A percentile compares a stretch with the other conserved stretches of the same genome.
phyloP scores from a whole-genome alignment of 2,113 vertebrate species.

The Candoia aspera region DNA sequence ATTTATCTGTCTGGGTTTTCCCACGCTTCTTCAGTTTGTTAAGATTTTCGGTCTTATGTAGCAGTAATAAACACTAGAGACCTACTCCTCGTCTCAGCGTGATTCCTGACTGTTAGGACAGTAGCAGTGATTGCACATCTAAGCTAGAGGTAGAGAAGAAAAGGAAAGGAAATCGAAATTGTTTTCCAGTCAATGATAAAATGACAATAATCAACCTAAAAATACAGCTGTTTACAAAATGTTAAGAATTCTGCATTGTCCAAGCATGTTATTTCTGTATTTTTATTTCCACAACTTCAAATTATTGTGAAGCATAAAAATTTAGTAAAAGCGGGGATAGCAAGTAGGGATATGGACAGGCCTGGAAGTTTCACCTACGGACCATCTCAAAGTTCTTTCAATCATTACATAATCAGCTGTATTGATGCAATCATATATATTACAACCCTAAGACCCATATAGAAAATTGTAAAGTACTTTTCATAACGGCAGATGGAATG shows the following conservation, averaged over 20 bases:
- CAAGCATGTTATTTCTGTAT: neutral
- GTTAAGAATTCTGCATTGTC: neutral
- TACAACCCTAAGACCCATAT: neutral
- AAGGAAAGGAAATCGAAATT: neutral
- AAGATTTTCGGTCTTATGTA: no score
- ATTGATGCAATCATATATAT: neutral
- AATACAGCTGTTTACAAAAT: neutral
- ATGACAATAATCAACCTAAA: neutral
- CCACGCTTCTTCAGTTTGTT: no score
- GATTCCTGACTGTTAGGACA: no score
- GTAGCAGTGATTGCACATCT: conserved; percentile 54
- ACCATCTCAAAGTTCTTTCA: neutral
- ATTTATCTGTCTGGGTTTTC: no score
- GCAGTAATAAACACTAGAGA: no score
- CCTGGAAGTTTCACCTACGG: neutral
- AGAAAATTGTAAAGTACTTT: neutral
- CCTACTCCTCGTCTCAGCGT: no score
- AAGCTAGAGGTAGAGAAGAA: conserved; percentile 37
- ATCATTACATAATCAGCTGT: neutral
- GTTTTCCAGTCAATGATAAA: neutral
- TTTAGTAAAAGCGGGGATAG: neutral
- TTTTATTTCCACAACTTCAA: neutral
- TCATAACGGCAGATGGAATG: neutral
- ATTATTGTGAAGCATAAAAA: neutral
- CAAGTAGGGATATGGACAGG: neutral